Base-by-base conservation (phyloP, 2,888 invertebrate species). In the Morpho deidamia region DNA sequence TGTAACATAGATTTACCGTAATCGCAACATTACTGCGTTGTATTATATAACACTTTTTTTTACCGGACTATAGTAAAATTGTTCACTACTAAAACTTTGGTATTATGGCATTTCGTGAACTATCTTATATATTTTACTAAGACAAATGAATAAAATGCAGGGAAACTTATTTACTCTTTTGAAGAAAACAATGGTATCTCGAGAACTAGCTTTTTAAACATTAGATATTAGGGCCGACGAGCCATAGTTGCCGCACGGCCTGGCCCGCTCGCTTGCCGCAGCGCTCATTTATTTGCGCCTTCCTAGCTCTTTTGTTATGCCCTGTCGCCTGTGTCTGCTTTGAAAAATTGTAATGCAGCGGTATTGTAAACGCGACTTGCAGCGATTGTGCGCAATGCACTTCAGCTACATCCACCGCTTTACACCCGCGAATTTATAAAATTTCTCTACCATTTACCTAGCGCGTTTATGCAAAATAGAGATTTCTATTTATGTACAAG, bases 271-370 rank as follows among this genome's bases (percentile, higher is more conserved):
- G 78, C 74, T 77, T 78, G 74, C 78, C 76, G 78, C 81, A 80
- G 72, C 71, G 81, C 82, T 83, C 84, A 83, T 84, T 86, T 85
- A 84, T 85, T 84, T 84, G 83, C 80, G 81, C 82, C 82, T 86
- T 85, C 77, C 81, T 78, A 80, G 78, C 81, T 83, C 86, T 83
- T 84, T 88, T 87, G 86, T 87, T 86, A 78, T 72, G 81, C 81
- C 75, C 77, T 79, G 83, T 83, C 80, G 85, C 80, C 72, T 80
- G 78, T 83, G 81, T 84, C 83, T 83, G 85, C 81, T 82, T 82
- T 84, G 84, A 84, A 86, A 88, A 87, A 86, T 85, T 86, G 86
- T 86, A 82, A 84, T 85, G 81, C 80, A 78, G 79, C 80, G 71
- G 78, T 72, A 81, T 82, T 83, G 86, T 84, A 77, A 76, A 79